Percentiles rank a stretch among this genome's conserved stretches.
Evolutionary conservation across 2,113 vertebrate species (phyloP).

Genomic region (Capreolus pygargus): DNA sequence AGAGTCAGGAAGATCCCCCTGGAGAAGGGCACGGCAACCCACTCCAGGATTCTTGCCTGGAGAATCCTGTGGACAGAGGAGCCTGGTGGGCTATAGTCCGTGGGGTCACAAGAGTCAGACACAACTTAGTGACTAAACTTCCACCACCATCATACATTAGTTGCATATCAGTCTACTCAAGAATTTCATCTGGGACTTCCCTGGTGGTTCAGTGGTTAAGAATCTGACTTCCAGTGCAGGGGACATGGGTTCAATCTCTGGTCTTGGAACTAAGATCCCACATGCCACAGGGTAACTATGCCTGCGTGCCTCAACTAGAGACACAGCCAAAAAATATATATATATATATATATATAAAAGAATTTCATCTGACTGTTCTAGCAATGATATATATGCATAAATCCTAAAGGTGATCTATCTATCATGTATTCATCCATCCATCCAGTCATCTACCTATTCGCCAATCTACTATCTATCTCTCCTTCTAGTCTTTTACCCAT

Average conservation of each 20-base stretch:
- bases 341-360: too few species aligned
- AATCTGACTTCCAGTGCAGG: too few species aligned
- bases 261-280: too few species aligned
- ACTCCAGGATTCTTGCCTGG: background rate
- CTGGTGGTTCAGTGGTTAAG: too few species aligned
- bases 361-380: background rate
- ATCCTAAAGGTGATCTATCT: background rate
- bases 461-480: too few species aligned
- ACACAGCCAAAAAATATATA: too few species aligned
- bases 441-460: background rate
- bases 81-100: background rate
- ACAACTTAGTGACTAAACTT: background rate
- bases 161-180: background rate
- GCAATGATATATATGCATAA: fast-evolving
- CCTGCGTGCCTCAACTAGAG: too few species aligned
- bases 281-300: too few species aligned
- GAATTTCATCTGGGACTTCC: background rate
- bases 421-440: too few species aligned
- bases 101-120: background rate
- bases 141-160: background rate
- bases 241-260: too few species aligned
- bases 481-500: fast-evolving
- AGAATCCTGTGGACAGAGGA: background rate
- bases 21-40: background rate
- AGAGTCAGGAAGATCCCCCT: background rate